Conservation (phyloP, 2,113 vertebrate species). For the Marcusenius ussheri region DNA sequence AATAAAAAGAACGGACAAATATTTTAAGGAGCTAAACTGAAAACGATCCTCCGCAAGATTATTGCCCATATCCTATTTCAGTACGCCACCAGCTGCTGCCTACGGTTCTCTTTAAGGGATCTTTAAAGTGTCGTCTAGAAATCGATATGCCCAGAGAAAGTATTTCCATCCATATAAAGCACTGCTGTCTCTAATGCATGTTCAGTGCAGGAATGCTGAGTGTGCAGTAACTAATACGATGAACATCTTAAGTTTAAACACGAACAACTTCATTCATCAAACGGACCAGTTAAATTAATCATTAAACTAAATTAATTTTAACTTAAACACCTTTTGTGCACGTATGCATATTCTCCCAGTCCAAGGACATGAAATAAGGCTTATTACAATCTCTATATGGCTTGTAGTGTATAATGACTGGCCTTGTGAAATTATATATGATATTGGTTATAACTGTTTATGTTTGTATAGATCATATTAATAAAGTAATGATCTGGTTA, state of each 20-base stretch:
- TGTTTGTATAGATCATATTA: neutral
- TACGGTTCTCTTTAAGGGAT: slow-evolving; percentile 28
- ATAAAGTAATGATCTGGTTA: neutral
- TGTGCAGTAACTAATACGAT: slow-evolving; percentile 41
- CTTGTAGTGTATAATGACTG: neutral
- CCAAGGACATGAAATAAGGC: neutral
- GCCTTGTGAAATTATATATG: neutral
- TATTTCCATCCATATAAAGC: slow-evolving; percentile 64
- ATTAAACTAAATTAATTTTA: too few relatives aligned
- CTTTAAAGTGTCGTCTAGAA: slow-evolving; percentile 59
- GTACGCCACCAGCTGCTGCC: slow-evolving; percentile 43
- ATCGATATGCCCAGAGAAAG: slow-evolving; percentile 62
- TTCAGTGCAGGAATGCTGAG: slow-evolving; percentile 59
- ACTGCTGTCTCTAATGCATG: slow-evolving; percentile 40
- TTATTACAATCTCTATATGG: neutral
- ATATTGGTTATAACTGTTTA: neutral
- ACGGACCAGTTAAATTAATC: neutral
- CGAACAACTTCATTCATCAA: neutral
- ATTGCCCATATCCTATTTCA: slow-evolving; percentile 25
- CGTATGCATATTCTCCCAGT: neutral
- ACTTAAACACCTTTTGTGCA: neutral
- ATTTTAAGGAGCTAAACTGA: slow-evolving; percentile 25
- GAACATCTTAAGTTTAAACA: neutral
- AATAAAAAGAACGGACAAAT: slow-evolving; percentile 5
- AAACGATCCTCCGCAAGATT: slow-evolving; percentile 31